phyloP scores from a whole-genome alignment of 1,140 invertebrate species.

The Trichonephila inaurata region DNA sequence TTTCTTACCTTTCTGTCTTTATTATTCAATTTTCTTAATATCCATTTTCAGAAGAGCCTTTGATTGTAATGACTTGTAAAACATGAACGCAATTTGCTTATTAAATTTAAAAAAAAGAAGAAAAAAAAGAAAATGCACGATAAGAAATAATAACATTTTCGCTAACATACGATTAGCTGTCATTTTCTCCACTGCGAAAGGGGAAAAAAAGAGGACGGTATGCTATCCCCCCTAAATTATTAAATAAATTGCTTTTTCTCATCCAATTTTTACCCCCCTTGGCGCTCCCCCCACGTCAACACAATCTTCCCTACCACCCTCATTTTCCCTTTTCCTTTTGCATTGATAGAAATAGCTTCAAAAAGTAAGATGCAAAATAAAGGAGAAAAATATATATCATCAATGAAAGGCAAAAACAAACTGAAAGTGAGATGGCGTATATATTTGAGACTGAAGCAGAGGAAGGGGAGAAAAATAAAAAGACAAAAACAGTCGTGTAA shows the following conservation, averaged over 20 bases:
- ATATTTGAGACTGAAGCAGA: background rate
- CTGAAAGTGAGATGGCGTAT: background rate
- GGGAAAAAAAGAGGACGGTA: background rate
- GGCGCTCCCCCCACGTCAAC: background rate
- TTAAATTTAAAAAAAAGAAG: constrained; percentile 65
- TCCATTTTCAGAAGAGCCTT: background rate
- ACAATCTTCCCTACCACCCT: background rate
- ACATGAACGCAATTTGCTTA: constrained; percentile 74
- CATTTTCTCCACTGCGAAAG: constrained; percentile 30
- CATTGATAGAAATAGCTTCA: constrained; percentile 8
- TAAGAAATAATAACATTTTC: constrained; percentile 68
- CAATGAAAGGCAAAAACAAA: constrained; percentile 4
- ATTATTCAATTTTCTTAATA: constrained; percentile 35
- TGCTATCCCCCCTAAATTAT: constrained; percentile 59
- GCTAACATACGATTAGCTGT: constrained; percentile 74
- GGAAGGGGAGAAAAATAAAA: background rate
- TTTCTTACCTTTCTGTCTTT: background rate
- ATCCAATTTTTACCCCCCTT: constrained; percentile 12
- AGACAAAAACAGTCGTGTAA: constrained; percentile 29
- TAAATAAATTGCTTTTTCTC: constrained; percentile 76
- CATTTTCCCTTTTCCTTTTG: background rate
- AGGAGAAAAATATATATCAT: background rate
- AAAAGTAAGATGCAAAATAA: background rate
- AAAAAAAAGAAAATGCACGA: background rate
- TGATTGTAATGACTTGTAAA: constrained; percentile 76